Evolutionary conservation across 1,140 invertebrate genomes (phyloP).

Genomic region (Polypedilum pembai): DNA sequence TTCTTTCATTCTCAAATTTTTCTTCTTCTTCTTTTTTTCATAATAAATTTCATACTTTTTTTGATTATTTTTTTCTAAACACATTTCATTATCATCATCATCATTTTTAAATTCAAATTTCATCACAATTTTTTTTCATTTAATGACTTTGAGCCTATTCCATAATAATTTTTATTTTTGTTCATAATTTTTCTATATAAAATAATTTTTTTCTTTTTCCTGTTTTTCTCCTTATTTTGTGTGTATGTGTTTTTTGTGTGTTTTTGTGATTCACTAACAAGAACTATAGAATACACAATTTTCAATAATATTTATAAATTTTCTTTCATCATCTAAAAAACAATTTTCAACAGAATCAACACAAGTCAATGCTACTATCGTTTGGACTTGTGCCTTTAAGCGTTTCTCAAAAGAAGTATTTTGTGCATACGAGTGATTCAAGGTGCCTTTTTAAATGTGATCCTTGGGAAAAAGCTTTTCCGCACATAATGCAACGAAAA

Average conservation of each 20-base stretch:
- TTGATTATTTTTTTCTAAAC: no score
- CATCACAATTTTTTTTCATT: slow-evolving; percentile 24
- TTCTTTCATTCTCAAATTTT: no score
- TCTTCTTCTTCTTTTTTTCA: no score
- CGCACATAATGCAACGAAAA: slow-evolving; percentile 46
- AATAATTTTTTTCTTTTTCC: slow-evolving; percentile 16
- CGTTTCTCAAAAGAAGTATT: slow-evolving; percentile 44
- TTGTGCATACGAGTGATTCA: slow-evolving; percentile 45
- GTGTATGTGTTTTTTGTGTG: not conserved
- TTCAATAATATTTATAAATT: not conserved
- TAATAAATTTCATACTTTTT: no score
- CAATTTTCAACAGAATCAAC: slow-evolving; percentile 1
- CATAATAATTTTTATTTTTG: slow-evolving; percentile 27
- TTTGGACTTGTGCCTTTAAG: not conserved
- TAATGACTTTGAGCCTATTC: slow-evolving; percentile 26
- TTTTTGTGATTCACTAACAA: not conserved
- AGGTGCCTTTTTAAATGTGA: slow-evolving; percentile 45
- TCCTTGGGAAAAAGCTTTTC: slow-evolving; percentile 45
- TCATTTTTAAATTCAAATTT: slow-evolving; percentile 20
- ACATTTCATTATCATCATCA: slow-evolving; percentile 26
- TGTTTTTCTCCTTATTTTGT: not conserved
- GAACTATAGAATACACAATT: not conserved
- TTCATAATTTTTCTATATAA: not conserved
- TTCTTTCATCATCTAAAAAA: not conserved
- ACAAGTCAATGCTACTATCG: not conserved